These are phyloP conservation scores for Tetragonula clypearis DNA, from an alignment of 1,140 invertebrate genomes.

Conservation along the genomic window DNA sequence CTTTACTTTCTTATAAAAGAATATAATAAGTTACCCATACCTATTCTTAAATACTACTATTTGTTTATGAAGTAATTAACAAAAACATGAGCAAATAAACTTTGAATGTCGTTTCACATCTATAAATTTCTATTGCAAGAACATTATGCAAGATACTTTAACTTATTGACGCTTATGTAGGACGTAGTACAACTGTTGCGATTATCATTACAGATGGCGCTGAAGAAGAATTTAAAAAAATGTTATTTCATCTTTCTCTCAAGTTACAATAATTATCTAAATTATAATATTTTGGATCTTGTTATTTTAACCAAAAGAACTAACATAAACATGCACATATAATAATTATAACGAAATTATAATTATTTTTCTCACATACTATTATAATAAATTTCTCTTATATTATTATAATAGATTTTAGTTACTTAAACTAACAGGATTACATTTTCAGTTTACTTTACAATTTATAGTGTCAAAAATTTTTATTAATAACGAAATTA, in stretches of 20 bases:
- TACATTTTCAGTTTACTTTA: too few species aligned
- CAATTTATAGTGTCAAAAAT: too few species aligned
- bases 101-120: background rate
- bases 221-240: background rate
- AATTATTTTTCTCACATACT: too few species aligned
- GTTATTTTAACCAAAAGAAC: background rate
- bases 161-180: constrained; percentile 28
- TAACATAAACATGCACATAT: too few species aligned
- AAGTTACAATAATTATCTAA: background rate
- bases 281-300: background rate
- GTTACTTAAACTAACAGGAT: too few species aligned
- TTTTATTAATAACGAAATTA: too few species aligned
- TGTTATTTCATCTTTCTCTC: too few species aligned
- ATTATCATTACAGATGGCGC: background rate
- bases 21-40: constrained; percentile 17
- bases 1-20: background rate
- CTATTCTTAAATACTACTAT: constrained; percentile 16
- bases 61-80: constrained; percentile 1
- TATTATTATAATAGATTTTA: too few species aligned
- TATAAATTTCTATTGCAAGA: constrained; percentile 11
- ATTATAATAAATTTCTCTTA: too few species aligned
- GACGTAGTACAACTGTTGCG: background rate
- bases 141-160: constrained; percentile 8
- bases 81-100: background rate
- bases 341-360: too few species aligned